A percentile compares a stretch with the other conserved stretches of the same genome.
Evolutionary conservation across 2,888 invertebrate species (phyloP).

Genomic region (Lasioglossum morio): DNA sequence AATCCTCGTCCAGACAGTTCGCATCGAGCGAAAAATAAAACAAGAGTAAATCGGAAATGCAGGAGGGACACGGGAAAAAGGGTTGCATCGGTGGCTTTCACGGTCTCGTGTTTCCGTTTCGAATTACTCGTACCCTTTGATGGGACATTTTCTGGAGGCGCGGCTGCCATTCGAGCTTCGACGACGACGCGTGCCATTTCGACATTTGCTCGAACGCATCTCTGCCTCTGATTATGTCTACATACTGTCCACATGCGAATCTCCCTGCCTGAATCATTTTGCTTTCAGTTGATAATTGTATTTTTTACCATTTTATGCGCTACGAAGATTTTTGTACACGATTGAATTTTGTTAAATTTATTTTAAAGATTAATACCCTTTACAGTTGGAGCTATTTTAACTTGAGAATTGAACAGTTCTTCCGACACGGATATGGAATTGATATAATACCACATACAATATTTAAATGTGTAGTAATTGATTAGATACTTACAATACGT

Average conservation of each 20-base stretch:
- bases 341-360: no score
- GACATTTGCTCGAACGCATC: neutral
- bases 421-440: no score
- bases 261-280: neutral
- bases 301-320: neutral
- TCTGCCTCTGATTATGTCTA: neutral
- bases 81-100: neutral
- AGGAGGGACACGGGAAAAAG: neutral
- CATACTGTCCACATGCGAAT: neutral
- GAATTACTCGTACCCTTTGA: neutral
- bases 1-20: constrained; percentile 29
- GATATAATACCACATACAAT: no score
- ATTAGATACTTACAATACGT: no score
- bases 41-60: neutral
- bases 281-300: neutral
- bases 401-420: no score
- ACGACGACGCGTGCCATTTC: neutral
- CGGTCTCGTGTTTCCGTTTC: neutral
- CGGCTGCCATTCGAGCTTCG: neutral
- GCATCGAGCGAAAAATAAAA: constrained; percentile 20
- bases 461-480: no score
- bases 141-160: neutral
- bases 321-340: neutral
- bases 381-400: no score
- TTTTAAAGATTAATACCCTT: no score